Evolutionary conservation across 2,113 vertebrate genomes (phyloP), one percentile per base, ranked within the genome.

Genomic region (Lagopus leucura): DNA sequence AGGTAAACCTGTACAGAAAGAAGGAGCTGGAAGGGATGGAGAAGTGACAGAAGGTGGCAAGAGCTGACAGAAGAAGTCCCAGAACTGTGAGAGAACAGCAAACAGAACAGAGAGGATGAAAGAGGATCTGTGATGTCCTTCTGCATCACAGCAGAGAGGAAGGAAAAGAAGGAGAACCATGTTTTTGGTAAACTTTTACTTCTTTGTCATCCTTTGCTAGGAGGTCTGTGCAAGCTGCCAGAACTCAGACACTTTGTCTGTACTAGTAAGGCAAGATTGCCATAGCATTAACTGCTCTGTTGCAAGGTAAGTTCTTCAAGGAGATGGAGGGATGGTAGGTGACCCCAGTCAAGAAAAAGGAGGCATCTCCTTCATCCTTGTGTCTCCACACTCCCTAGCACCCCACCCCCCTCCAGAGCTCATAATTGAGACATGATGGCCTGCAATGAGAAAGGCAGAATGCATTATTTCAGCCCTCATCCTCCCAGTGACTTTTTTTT

Each of bases 281-380:
- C 21, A 16, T 7, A 32, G 21, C 25, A 36, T 15, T 17, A 86
- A 69, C 6, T 6, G 28, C 54, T 28, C 60, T 28, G 17, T 18
- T 61, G n/a, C 13, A 47, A 74, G 32, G 15, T 60, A 45, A 74
- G 24, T 61, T 74, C 61, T 63, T 36, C 11, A 42, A 30, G 75
- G 4, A 40, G 47, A 36, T 36, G 40, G 20, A 86, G 13, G 19
- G 8, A 27, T 69, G 25, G 34, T 34, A 69, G 45, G 20, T 21
- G 60, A 34, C 7, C 38, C 27, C 52, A 55, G 40, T 22, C 38
- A 69, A 69, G 40, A 80, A 30, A 61, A 67, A 47, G 17, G 73
- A 6, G 13, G 11, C 6, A 1, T 8, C 1, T 2, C 25, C 47
- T 57, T 8, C 63, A 64, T 38, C 25, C 8, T n/a, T 17, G 2